These are phyloP conservation scores for Lordiphosa mommai DNA, from an alignment of 1,140 invertebrate species.

Conservation along the genomic window DNA sequence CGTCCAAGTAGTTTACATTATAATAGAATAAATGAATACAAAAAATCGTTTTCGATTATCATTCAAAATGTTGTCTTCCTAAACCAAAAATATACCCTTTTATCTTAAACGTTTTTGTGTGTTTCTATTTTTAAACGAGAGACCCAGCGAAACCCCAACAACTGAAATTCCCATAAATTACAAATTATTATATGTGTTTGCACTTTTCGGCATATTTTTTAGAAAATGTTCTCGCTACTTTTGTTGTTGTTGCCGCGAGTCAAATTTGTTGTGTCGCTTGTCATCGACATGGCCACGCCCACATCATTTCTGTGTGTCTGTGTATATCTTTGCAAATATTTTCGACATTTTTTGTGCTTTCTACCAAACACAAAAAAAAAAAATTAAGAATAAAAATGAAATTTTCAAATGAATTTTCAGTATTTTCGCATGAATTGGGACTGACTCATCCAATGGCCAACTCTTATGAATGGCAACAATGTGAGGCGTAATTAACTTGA, in stretches of 20 bases:
- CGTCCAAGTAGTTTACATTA: too few species aligned
- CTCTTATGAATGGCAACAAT: conserved; percentile 67
- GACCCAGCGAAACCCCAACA: conserved; percentile 1
- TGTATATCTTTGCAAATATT: conserved; percentile 3
- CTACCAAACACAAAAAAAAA: conserved; percentile 7
- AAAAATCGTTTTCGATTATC: too few species aligned
- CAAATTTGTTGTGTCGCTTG: conserved; percentile 62
- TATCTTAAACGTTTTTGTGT: conserved; percentile 3
- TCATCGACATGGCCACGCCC: conserved; percentile 45
- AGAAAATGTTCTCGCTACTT: conserved; percentile 16
- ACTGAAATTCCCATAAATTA: conserved; percentile 56
- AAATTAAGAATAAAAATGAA: not conserved
- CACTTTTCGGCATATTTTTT: conserved; percentile 62
- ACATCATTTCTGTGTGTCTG: conserved; percentile 40
- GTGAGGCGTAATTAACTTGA: conserved; percentile 61
- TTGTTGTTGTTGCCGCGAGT: conserved; percentile 28
- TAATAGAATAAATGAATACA: too few species aligned
- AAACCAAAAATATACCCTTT: not conserved
- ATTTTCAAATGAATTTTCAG: conserved; percentile 24
- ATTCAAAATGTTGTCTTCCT: too few species aligned
- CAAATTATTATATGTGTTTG: conserved; percentile 69
- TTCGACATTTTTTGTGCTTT: not conserved
- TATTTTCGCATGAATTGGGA: conserved; percentile 22
- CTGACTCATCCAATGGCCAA: conserved; percentile 40
- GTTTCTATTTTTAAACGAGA: too few species aligned